Evolutionary conservation across 2,888 invertebrate genomes (phyloP).

Genomic region (Drosophila neutralis): DNA sequence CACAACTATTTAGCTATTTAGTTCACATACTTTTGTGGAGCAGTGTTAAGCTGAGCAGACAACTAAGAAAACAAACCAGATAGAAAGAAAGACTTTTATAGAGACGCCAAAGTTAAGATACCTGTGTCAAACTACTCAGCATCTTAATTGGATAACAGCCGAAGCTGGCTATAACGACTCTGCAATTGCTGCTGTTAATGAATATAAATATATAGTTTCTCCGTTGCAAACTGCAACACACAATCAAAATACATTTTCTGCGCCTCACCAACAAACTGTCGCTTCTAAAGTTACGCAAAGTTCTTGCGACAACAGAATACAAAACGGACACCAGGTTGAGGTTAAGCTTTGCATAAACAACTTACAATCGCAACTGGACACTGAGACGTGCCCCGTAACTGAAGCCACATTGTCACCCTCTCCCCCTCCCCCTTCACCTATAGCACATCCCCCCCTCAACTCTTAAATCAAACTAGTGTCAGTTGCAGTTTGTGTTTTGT

Average conservation of each 20-base stretch:
- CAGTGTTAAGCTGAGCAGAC: constrained; percentile 17
- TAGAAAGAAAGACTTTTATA: neutral
- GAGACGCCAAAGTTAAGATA: neutral
- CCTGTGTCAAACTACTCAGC: neutral
- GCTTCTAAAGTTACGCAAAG: constrained; percentile 46
- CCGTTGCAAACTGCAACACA: neutral
- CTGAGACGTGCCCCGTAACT: constrained; percentile 40
- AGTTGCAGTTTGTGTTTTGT: constrained; percentile 54
- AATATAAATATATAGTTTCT: neutral
- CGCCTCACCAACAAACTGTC: neutral
- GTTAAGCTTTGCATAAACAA: constrained; percentile 57
- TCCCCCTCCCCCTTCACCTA: neutral
- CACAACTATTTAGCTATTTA: neutral
- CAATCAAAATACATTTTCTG: neutral
- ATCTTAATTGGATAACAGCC: neutral
- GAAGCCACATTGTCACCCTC: neutral
- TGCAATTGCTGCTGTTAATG: neutral
- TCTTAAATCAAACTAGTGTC: constrained; percentile 6
- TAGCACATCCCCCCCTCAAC: neutral
- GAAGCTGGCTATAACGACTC: neutral
- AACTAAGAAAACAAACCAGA: neutral
- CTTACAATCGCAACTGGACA: constrained; percentile 55
- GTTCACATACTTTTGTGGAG: constrained; percentile 21
- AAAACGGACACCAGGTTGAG: constrained; percentile 37
- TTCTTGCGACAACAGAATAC: constrained; percentile 39